phyloP scores from a whole-genome alignment of 2,113 vertebrate species.

The Clarias batrachus region DNA sequence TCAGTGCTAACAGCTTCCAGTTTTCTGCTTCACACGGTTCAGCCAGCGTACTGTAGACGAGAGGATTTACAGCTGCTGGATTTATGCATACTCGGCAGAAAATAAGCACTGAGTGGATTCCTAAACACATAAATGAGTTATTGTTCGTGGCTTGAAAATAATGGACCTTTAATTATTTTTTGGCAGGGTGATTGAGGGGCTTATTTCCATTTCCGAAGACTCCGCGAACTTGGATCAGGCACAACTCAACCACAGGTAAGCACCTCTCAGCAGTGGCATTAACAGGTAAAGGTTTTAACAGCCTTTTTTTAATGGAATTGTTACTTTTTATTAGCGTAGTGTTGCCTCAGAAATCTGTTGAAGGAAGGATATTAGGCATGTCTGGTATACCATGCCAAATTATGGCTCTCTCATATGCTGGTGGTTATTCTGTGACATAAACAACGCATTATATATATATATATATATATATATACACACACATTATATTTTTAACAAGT shows the following conservation, averaged over 20 bases:
- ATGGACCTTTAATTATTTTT: constrained; percentile 42
- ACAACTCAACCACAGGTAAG: constrained; percentile 54
- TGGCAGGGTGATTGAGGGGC: constrained; percentile 47
- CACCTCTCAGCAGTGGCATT: neutral
- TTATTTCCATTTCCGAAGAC: constrained; percentile 42
- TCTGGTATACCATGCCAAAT: neutral
- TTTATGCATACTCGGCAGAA: constrained; percentile 16
- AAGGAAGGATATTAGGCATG: neutral
- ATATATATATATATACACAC: no score
- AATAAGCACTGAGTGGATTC: constrained; percentile 14
- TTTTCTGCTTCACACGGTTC: neutral
- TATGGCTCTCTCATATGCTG: neutral
- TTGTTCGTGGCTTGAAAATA: constrained; percentile 16
- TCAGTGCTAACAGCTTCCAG: neutral
- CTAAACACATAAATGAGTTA: constrained; percentile 18
- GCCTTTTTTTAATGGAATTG: neutral
- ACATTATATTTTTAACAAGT: neutral
- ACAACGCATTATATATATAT: neutral
- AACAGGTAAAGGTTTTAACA: neutral
- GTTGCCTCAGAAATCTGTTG: neutral
- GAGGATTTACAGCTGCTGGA: constrained; percentile 26
- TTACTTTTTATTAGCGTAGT: neutral
- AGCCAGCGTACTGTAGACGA: neutral
- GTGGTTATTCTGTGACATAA: constrained; percentile 19
- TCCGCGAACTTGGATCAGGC: constrained; percentile 45